Evolutionary conservation across 2,113 vertebrate species (phyloP).

Genomic region (Cromileptes altivelis): DNA sequence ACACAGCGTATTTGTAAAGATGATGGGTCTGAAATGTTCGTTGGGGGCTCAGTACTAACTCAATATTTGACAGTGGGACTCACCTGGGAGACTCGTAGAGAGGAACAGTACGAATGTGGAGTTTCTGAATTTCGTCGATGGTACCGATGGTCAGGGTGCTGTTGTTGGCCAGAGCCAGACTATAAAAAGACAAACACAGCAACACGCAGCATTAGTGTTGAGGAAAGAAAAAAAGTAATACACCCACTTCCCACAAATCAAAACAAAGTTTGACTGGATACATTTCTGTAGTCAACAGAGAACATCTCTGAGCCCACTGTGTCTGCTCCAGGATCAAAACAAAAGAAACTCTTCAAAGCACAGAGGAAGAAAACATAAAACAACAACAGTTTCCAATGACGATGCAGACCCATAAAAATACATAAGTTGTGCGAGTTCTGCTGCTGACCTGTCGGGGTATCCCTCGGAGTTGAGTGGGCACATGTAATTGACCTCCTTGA

Average conservation of each 20-base stretch:
- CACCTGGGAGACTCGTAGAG: constrained; percentile 97
- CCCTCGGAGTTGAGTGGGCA: constrained; percentile 99
- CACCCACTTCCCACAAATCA: not conserved
- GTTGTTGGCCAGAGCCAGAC: constrained; percentile 97
- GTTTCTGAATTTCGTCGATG: constrained; percentile 98
- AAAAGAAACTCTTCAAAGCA: constrained; percentile 7
- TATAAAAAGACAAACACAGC: constrained; percentile 53
- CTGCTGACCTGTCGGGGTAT: constrained; percentile 94
- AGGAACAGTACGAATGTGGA: constrained; percentile 97
- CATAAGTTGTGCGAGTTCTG: not conserved
- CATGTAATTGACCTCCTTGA: constrained; percentile 99
- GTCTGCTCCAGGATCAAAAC: constrained; percentile 22
- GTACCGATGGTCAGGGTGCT: constrained; percentile 99
- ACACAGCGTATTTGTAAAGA: constrained; percentile 21
- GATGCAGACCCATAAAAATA: not conserved
- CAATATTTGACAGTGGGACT: constrained; percentile 45
- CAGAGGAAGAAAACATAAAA: not conserved
- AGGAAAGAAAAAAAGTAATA: not conserved
- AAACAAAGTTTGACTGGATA: not conserved
- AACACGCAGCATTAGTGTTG: not conserved
- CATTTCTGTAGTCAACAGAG: constrained; percentile 12
- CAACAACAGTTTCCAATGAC: not conserved
- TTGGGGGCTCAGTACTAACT: not conserved
- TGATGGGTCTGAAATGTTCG: not conserved
- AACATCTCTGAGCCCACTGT: not conserved